Conservation (phyloP, 2,797 vertebrate species). For the Holocentrus rufus region DNA sequence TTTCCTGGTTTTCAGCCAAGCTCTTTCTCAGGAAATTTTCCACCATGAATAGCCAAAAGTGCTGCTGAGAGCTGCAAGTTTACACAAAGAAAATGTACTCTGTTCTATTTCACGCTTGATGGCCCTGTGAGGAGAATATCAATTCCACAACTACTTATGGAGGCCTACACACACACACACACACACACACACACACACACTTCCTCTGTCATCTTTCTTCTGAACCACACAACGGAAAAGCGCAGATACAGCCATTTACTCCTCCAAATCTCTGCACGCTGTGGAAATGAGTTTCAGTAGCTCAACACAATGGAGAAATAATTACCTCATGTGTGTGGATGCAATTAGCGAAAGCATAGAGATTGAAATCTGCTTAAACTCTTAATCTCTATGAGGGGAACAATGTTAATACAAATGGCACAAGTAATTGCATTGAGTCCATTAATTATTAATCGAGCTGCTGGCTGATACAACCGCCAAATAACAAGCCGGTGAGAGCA, state of each 20-base stretch:
- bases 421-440: conserved; percentile 35
- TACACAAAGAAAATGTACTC: conserved; percentile 47
- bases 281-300: conserved; percentile 26
- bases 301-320: conserved; percentile 47
- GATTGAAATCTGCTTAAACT: conserved; percentile 66
- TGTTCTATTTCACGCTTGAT: conserved; percentile 43
- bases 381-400: conserved; percentile 58
- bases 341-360: conserved; percentile 57
- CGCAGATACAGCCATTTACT: conserved; percentile 39
- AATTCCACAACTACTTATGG: conserved; percentile 11
- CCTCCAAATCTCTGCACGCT: conserved; percentile 35
- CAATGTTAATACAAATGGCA: conserved; percentile 54
- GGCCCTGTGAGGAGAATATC: conserved; percentile 38
- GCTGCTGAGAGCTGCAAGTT: conserved; percentile 46
- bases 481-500: conserved; percentile 23
- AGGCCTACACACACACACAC: not conserved
- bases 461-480: conserved; percentile 41
- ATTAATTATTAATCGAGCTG: conserved; percentile 58
- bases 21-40: not conserved
- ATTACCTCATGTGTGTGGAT: conserved; percentile 55
- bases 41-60: conserved; percentile 11
- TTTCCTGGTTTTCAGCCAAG: conserved; percentile 23
- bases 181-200: not conserved
- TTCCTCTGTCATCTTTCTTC: conserved; percentile 19
- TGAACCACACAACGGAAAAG: conserved; percentile 35